A percentile compares a stretch with the other conserved stretches of the same genome.
Conservation (phyloP, 2,888 invertebrate genomes). For the Uropetala carovei region DNA sequence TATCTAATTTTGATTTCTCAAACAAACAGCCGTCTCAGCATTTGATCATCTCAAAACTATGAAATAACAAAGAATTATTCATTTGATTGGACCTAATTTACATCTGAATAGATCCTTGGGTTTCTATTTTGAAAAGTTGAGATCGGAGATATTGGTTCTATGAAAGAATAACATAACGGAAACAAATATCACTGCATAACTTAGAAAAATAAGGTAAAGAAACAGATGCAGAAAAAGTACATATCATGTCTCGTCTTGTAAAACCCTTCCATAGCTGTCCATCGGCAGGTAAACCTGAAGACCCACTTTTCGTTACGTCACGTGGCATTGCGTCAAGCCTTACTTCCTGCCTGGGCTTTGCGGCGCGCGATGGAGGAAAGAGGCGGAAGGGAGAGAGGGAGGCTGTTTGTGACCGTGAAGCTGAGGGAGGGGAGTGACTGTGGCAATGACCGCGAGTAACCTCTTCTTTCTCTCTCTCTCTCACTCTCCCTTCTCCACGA, state of each 20-base stretch:
- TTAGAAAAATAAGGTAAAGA: neutral
- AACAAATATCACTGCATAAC: no score
- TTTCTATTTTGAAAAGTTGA: no score
- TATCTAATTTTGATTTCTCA: no score
- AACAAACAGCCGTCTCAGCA: no score
- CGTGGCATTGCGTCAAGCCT: slow-evolving; percentile 31
- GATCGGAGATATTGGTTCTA: no score
- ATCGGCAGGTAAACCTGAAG: slow-evolving; percentile 1
- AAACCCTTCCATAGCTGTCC: neutral
- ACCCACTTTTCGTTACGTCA: slow-evolving; percentile 59
- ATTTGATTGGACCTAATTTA: no score
- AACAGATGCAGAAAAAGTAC: neutral
- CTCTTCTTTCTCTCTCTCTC: slow-evolving; percentile 1
- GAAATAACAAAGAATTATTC: no score
- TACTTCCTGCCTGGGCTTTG: slow-evolving; percentile 10
- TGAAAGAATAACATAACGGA: no score
- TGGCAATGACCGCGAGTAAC: slow-evolving; percentile 61
- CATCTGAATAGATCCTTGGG: no score
- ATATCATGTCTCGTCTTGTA: neutral
- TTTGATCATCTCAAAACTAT: no score
- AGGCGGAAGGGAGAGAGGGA: neutral
- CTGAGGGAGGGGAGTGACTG: neutral
- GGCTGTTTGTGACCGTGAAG: neutral
- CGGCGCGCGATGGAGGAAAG: neutral
- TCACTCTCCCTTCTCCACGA: neutral